Base-by-base conservation (phyloP, 1,140 invertebrate species). In the Papilio aristodemus region DNA sequence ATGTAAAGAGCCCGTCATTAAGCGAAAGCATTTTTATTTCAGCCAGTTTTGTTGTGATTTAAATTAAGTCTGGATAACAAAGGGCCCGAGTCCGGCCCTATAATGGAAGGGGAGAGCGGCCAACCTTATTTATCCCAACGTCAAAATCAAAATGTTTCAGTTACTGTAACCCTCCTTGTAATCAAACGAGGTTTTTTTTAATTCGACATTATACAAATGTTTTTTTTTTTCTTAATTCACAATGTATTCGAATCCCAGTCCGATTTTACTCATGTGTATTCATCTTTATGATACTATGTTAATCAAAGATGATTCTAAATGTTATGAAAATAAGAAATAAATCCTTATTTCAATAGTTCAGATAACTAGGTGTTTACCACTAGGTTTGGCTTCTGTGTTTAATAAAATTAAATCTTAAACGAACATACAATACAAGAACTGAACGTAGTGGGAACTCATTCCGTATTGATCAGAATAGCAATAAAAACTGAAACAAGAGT, bases 141-240 rank as follows among this genome's bases (percentile, higher is more conserved):
- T 54, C 46, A 54, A 54, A 54, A 54, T 54, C 46, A 54, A 54
- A 54, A 54, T 54, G 46, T 54, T 54, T 22, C 46, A 54, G 46
- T 54, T 54, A 54, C 46, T 54, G 0, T 19, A 54, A 54, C 46
- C 46, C 46, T 54, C 46, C 46, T 4, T 22, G 46, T 54, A 54
- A 54, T 54, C 46, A 54, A 46, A 46, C 43, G 43, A 54, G 10
- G 46, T 54, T 54, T 54, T 54, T 46, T 22, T 22, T 54, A 32
- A 3, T 32, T 32, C 2, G 10, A 54, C 9, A 22, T 22, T 54
- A 22, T 54, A 54, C 19, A 54, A 25, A 54, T 54, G 46, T 54
- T 10, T 9, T 22, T 54, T 5, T 46, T 3, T 32, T 32, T 3
- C 6, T 32, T 32, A 32, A 32, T 32, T 32, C 27, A 6, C 6